Conservation (phyloP, 1,140 invertebrate species). For the Pygmarrhopalites habei region DNA sequence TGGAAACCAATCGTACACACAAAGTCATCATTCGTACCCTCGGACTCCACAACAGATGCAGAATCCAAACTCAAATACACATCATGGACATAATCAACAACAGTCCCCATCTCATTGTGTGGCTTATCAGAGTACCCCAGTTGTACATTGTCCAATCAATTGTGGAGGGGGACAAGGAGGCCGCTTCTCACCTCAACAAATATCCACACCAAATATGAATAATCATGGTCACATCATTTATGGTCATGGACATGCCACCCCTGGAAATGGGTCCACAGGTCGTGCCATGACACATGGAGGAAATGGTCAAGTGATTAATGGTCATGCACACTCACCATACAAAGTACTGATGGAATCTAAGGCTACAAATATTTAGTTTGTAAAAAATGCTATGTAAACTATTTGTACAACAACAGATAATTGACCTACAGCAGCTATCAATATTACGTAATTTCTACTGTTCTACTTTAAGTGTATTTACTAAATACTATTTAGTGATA, state of each 20-base stretch:
- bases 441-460: no score
- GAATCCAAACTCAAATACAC: not conserved
- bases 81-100: not conserved
- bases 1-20: not conserved
- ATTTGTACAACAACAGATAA: no score
- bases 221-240: constrained; percentile 24
- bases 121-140: constrained; percentile 36
- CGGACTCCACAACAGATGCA: constrained; percentile 18
- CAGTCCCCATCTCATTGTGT: constrained; percentile 36
- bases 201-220: constrained; percentile 16
- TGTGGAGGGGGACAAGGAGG: constrained; percentile 23
- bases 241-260: constrained; percentile 29
- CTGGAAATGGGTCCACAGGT: not conserved
- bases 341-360: constrained; percentile 36
- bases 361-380: constrained; percentile 35
- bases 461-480: no score
- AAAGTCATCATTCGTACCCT: constrained; percentile 14
- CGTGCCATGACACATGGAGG: no score
- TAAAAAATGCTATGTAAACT: no score
- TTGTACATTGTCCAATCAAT: constrained; percentile 39
- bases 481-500: no score
- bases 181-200: constrained; percentile 36
- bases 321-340: constrained; percentile 29
- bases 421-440: no score
- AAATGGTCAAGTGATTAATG: constrained; percentile 6